Conservation (phyloP, 2,113 vertebrate species). For the Pedionomus torquatus region DNA sequence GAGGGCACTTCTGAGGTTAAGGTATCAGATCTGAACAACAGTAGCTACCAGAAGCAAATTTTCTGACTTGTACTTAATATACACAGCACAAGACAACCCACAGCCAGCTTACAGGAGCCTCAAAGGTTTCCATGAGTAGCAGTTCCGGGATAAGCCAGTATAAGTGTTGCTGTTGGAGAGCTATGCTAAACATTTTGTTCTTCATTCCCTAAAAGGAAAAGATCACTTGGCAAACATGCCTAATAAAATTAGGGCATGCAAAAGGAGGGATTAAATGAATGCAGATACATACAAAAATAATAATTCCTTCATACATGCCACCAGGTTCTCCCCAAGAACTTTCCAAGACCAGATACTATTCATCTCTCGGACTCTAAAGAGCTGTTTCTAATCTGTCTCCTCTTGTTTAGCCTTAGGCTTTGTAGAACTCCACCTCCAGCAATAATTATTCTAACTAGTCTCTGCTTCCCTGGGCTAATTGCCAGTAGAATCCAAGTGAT, state of each 20-base stretch:
- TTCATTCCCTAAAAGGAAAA: not conserved
- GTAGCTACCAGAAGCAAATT: not conserved
- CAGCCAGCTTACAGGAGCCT: not conserved
- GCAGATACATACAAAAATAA: not conserved
- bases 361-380: not conserved
- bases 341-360: not conserved
- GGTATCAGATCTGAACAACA: not conserved
- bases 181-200: not conserved
- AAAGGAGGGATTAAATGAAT: not conserved
- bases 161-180: not conserved
- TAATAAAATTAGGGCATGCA: not conserved
- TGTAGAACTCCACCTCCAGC: not conserved
- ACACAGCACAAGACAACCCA: not conserved
- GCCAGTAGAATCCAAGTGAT: constrained; percentile 23
- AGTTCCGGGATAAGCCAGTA: not conserved
- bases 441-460: constrained; percentile 29
- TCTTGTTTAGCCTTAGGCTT: constrained; percentile 11
- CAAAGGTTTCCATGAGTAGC: not conserved
- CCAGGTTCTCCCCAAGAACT: not conserved
- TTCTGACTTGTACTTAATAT: not conserved
- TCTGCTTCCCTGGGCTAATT: constrained; percentile 15
- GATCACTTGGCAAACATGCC: not conserved
- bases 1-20: not conserved
- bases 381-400: constrained; percentile 24
- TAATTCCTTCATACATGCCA: not conserved